Percentiles rank a stretch among this genome's conserved stretches.
Conservation (phyloP, 2,797 vertebrate genomes). For the Anabacerthia variegaticeps region DNA sequence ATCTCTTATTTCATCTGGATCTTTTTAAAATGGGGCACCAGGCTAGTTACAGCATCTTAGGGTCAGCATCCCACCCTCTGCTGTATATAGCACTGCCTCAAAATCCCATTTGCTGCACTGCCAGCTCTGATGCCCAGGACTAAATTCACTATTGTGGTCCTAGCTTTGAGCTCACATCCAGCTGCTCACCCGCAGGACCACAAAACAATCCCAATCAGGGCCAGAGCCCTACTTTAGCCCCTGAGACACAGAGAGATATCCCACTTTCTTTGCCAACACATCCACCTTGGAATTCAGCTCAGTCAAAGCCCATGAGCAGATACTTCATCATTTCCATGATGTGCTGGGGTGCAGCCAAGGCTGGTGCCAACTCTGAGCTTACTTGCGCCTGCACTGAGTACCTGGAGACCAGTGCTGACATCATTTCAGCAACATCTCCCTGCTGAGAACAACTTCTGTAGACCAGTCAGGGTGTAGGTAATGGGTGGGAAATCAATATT, state of each 20-base stretch:
- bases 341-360: rapidly evolving
- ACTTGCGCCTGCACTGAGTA: not conserved
- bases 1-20: not conserved
- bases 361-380: not conserved
- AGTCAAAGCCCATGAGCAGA: not conserved
- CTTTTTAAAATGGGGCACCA: not conserved
- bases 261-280: not conserved
- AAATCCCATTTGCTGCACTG: not conserved
- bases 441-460: not conserved
- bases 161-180: not conserved
- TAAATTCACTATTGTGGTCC: not conserved
- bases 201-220: not conserved
- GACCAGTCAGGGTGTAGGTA: not conserved
- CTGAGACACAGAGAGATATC: not conserved
- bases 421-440: not conserved
- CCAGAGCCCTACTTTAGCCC: not conserved
- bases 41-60: not conserved
- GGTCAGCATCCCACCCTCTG: not conserved
- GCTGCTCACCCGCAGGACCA: not conserved
- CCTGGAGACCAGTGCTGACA: not conserved
- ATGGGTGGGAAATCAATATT: not conserved
- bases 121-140: not conserved
- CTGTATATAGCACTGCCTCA: not conserved
- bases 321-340: not conserved
- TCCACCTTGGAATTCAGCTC: not conserved